A percentile compares a stretch with the other conserved stretches of the same genome.
Evolutionary conservation across 1,140 invertebrate genomes (phyloP).

Genomic region (Conopomorpha cramerella): DNA sequence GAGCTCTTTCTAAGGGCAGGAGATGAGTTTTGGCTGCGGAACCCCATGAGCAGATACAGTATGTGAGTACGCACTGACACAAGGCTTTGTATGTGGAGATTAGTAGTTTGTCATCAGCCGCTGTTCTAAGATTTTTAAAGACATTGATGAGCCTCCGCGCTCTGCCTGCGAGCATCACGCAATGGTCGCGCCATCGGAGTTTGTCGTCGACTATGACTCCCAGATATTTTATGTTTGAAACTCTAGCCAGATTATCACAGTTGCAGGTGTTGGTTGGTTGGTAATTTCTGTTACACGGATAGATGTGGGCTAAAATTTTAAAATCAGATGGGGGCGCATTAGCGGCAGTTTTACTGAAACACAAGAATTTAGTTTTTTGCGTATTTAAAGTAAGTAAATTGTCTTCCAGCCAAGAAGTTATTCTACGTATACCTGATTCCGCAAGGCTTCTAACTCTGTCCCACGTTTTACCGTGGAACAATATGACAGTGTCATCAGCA

Average conservation of each 20-base stretch:
- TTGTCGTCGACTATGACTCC: not conserved
- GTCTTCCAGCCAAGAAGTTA: constrained; percentile 1
- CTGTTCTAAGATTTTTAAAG: not conserved
- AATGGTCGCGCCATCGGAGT: not conserved
- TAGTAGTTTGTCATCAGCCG: not conserved
- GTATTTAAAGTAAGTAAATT: constrained; percentile 1
- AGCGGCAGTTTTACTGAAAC: not conserved
- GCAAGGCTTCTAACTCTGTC: not conserved
- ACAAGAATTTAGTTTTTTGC: constrained; percentile 1
- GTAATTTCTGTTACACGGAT: not conserved
- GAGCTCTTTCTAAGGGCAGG: not conserved
- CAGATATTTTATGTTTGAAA: not conserved
- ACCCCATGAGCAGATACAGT: not conserved
- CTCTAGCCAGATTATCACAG: not conserved
- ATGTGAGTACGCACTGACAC: not conserved
- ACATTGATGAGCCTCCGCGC: not conserved
- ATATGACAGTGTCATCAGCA: constrained; percentile 6
- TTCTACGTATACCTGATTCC: not conserved
- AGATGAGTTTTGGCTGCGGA: not conserved
- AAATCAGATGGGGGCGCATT: not conserved
- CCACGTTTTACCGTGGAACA: constrained; percentile 1
- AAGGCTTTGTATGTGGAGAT: not conserved
- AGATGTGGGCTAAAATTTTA: not conserved
- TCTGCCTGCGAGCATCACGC: not conserved
- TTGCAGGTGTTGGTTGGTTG: not conserved